These are phyloP conservation scores for Lepus oiostolus DNA, from an alignment of 2,797 vertebrate species.

Conservation along the genomic window DNA sequence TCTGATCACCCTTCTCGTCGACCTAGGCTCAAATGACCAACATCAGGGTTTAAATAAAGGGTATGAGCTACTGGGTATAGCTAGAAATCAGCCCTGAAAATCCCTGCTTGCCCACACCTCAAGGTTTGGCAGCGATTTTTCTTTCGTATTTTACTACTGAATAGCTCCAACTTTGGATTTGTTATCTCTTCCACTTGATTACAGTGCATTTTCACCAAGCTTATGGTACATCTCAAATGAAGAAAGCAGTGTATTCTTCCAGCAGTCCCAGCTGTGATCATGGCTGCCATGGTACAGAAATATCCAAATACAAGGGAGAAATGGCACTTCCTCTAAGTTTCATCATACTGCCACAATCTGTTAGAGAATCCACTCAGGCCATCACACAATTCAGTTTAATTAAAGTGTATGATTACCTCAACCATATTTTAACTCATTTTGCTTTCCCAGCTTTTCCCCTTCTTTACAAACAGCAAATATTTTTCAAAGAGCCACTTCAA, in stretches of 20 bases:
- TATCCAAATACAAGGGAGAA: conserved; percentile 36
- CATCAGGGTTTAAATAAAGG: not conserved
- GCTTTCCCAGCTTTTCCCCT: not conserved
- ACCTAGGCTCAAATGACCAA: not conserved
- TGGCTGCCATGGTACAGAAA: conserved; percentile 25
- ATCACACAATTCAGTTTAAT: conserved; percentile 68
- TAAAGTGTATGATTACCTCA: conserved; percentile 53
- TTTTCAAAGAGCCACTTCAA: conserved; percentile 49
- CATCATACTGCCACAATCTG: conserved; percentile 9
- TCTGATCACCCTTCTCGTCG: conserved; percentile 47
- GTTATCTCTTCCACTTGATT: conserved; percentile 39
- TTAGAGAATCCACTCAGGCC: conserved; percentile 34
- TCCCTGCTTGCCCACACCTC: not conserved
- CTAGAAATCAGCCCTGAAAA: conserved; percentile 31
- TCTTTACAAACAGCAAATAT: conserved; percentile 56
- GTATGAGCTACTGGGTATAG: not conserved
- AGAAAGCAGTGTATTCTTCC: not conserved
- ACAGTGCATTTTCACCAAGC: conserved; percentile 22
- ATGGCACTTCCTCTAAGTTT: conserved; percentile 44
- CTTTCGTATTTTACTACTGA: conserved; percentile 34
- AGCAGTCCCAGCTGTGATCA: not conserved
- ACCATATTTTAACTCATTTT: conserved; percentile 55
- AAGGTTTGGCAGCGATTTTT: not conserved
- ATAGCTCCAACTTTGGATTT: conserved; percentile 9
- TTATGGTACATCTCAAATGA: conserved; percentile 44